Base-by-base conservation (phyloP, 2,113 vertebrate species). In the Ptychochromis oligacanthus region DNA sequence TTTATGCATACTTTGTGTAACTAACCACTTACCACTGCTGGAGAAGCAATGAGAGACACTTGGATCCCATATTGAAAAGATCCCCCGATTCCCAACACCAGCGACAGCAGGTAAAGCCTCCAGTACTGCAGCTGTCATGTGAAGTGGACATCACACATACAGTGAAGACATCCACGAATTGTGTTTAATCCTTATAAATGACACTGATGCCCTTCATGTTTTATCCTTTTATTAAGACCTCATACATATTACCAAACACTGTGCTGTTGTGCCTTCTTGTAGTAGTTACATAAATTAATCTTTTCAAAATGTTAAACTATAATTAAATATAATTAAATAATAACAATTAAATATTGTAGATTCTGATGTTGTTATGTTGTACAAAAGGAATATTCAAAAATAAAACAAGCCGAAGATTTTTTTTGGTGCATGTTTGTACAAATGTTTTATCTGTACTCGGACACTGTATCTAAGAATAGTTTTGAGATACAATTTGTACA, bases 41-140 rank as follows among this genome's bases (percentile, higher is more conserved):
- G 91, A 75, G 93, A 90, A 49, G 91, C 86, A 5, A 94, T 89
- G 77, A 93, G 65, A 22, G 94, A 94, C 43, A 94, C 86, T 46
- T 95, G 94, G 34, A 94, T 87, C 18, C 93, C 94, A 64, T 91
- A 93, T 28, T 95, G 94, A 77, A 94, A 94, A 0, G 93, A 92
- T 28, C 93, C 94, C 6, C 93, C 92, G 1, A 95, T 89, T 58
- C 93, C 93, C 87, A 94, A 59, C 38, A 94, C 91, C 77, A 93
- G 9, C 1, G 85, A 31, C 77, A 94, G 59, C 75, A 92, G 56
- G 43, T 93, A 94, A 36, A 95, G 91, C 86, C 93, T 91, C 93
- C 94, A 92, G 77, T 94, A 92, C 81, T 92, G 90, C 76, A 88
- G 76, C 89, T 93, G 55, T 28, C 55, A 82, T n/a, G 34, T 20